Percentiles rank a stretch among this genome's conserved stretches.
These are phyloP conservation scores for Heliangelus exortis DNA, from an alignment of 2,797 vertebrate genomes.

Conservation along the genomic window DNA sequence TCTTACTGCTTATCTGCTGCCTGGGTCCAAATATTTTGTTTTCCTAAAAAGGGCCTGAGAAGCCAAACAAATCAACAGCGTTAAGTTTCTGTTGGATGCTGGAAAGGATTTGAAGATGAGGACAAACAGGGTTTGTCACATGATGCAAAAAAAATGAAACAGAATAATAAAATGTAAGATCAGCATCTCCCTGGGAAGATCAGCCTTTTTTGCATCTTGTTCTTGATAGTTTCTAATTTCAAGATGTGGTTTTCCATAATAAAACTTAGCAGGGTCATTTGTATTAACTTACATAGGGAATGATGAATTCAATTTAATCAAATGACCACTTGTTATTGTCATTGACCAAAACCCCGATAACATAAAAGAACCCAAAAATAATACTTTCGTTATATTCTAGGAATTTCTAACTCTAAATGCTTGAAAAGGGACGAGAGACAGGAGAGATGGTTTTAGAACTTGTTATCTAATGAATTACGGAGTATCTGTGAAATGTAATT, in stretches of 20 bases:
- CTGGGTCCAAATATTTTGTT: background rate
- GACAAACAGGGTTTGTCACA: background rate
- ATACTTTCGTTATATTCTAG: background rate
- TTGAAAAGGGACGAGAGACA: background rate
- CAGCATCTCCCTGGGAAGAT: background rate
- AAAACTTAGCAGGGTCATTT: background rate
- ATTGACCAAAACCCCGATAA: background rate
- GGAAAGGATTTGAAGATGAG: conserved; percentile 2
- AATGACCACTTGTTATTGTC: background rate
- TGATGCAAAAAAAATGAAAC: background rate
- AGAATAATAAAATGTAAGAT: background rate
- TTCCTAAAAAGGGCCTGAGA: conserved; percentile 14
- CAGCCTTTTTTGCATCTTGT: background rate
- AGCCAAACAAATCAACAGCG: conserved; percentile 33
- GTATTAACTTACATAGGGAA: background rate
- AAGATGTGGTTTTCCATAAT: background rate
- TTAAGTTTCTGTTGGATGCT: conserved; percentile 14
- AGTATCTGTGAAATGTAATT: background rate
- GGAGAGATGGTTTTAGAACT: background rate
- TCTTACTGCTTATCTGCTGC: background rate
- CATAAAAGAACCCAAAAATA: background rate
- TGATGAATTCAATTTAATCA: background rate
- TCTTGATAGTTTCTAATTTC: background rate
- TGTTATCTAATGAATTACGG: background rate
- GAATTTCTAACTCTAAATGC: background rate